Base-by-base conservation (phyloP, 2,113 vertebrate genomes). In the Hemiprocne comata region DNA sequence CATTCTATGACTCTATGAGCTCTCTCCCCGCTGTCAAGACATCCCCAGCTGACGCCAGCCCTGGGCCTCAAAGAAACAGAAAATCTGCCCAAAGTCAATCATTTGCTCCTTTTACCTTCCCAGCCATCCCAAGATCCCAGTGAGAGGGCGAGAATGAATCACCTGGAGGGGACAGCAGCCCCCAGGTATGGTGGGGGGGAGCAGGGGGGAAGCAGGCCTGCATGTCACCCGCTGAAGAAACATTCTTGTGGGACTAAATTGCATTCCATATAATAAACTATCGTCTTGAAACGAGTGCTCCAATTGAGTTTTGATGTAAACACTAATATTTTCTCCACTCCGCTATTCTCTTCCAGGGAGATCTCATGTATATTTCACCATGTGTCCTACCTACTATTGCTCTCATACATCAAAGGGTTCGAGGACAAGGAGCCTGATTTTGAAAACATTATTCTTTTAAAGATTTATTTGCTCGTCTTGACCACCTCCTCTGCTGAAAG, bases 371-470 rank as follows among this genome's bases (percentile, higher is more conserved):
- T 98, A 98, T 98, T 98, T 98, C 97, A 98, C 98, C 53, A 80
- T 67, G 96, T 97, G 98, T 98, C 98, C 97, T 98, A 86, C 97
- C 97, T 97, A 90, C 98, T 97, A 95, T 98, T 96, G 93, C 97
- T 97, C 97, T 98, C 98, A 98, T 98, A 98, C 98, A 98, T 98
- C 98, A 98, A 97, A 98, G 94, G 84, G 94, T 97, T 98, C 81
- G 97, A 98, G 98, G 98, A 98, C 97, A 97, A 97, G 98, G 76
- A 98, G 94, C 96, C 97, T 98, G 98, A 97, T 98, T 98, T 97
- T 97, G 97, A 98, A 98, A 98, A 98, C 98, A 98, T 98, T 98
- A 98, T 98, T 98, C 98, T 98, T 98, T 98, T 97, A 97, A 97
- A 98, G 98, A 98, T 98, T 98, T 98, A 98, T 98, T 97, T 38